Base-by-base conservation (phyloP, 2,888 invertebrate species). In the Oeneis ivallda region DNA sequence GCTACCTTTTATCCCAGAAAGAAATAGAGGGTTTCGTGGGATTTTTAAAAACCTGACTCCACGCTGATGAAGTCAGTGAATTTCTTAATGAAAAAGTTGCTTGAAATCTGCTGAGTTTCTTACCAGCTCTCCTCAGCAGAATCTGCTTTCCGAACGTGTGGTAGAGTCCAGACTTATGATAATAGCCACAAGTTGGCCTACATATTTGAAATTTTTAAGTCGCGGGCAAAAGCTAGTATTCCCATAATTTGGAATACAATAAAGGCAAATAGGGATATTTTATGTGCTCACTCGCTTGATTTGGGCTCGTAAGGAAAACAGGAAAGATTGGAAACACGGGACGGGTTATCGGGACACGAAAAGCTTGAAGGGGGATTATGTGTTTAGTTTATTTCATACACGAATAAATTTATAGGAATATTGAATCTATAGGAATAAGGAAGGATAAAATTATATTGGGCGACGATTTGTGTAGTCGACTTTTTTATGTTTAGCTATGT, bases 221-320 rank as follows among this genome's bases (percentile, higher is more conserved):
- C 1, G 26, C 26, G 26, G 3, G 26, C 26, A 26, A 26, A 26
- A 26, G 1, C 26, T 26, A 26, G 26, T 26, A 1, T 26, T 2
- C 26, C 64, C 57, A 43, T 53, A 45, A 65, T 71, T 76, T 75
- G 74, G 73, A 74, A 79, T 77, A 79, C 74, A 78, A 77, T 79
- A 59, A 62, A 59, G 45, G 62, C 62, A 65, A 53, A 68, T 60
- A 60, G 37, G 45, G 39, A 68, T 67, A 66, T 69, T 67, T 65
- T 70, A 49, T 58, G 54, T 70, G 64, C 68, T 65, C 66, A 71
- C 70, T 69, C 56, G 65, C 47, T 65, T 69, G 65, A 71, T 67
- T 69, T 70, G 66, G 68, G 70, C 70, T 69, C 59, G 53, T 62
- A 60, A 47, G 61, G 64, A 54, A 60, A 68, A 68, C 58, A 67